Evolutionary conservation across 1,140 invertebrate genomes (phyloP).

Genomic region (Adoxophyes honmai): DNA sequence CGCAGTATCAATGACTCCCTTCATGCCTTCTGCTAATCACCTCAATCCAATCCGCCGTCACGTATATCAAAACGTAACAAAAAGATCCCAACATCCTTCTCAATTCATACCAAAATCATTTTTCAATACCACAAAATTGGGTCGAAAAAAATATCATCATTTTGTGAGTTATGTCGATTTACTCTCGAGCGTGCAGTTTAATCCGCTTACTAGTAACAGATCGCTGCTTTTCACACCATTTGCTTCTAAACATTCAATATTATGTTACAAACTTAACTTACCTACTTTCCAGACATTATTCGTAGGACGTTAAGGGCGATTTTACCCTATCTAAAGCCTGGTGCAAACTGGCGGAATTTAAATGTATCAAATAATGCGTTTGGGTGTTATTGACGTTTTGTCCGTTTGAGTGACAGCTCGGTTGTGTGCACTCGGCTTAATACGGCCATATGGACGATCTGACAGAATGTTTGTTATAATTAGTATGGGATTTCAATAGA

Average conservation of each 20-base stretch:
- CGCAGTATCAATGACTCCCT: no score
- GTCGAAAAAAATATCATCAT: no score
- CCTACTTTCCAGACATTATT: not conserved
- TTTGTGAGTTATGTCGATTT: no score
- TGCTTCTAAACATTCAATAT: conserved; percentile 39
- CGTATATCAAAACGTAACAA: no score
- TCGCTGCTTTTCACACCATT: conserved; percentile 44
- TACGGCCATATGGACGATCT: conserved; percentile 8
- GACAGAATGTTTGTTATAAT: conserved; percentile 13
- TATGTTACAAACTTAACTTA: conserved; percentile 14
- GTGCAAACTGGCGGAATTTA: conserved; percentile 21
- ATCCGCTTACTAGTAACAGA: conserved; percentile 56
- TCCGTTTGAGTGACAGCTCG: conserved; percentile 25
- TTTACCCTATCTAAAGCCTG: conserved; percentile 9
- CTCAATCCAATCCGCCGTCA: no score
- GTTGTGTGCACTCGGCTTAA: conserved; percentile 7
- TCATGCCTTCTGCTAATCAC: no score
- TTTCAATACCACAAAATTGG: no score
- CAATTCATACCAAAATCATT: no score
- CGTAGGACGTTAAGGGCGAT: conserved; percentile 1
- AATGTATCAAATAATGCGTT: conserved; percentile 26
- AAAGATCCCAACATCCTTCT: no score
- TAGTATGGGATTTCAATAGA: conserved; percentile 4
- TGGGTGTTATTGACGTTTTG: conserved; percentile 25
- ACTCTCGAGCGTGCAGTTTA: conserved; percentile 27